These are phyloP conservation scores for Ambastaia sidthimunki DNA, from an alignment of 2,797 vertebrate species.

Conservation along the genomic window DNA sequence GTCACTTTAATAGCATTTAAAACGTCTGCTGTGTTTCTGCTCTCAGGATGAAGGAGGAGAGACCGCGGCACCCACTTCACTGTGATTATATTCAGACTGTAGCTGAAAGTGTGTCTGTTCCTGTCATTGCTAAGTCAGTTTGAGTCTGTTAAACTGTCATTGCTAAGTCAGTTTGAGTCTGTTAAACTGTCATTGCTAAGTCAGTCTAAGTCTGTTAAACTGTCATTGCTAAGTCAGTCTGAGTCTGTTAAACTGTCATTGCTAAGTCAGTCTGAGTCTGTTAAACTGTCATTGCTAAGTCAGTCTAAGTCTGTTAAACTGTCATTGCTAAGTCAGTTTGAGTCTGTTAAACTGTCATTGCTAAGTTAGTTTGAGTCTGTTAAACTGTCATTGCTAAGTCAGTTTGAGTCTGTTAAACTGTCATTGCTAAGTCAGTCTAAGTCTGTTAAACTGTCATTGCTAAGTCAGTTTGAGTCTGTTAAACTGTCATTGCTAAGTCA, in stretches of 20 bases:
- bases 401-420: conserved; percentile 62
- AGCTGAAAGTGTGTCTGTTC: conserved; percentile 84
- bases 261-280: conserved; percentile 85
- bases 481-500: conserved; percentile 91
- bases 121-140: conserved; percentile 94
- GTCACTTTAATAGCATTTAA: background rate
- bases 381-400: conserved; percentile 90
- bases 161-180: conserved; percentile 85
- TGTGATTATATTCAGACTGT: conserved; percentile 90
- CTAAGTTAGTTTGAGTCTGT: conserved; percentile 84
- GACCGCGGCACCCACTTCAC: conserved; percentile 89
- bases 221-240: conserved; percentile 92
- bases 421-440: conserved; percentile 93
- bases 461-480: conserved; percentile 81
- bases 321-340: conserved; percentile 92
- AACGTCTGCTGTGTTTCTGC: background rate
- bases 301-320: conserved; percentile 61
- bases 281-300: conserved; percentile 89
- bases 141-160: conserved; percentile 73
- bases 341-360: conserved; percentile 77
- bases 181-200: conserved; percentile 87
- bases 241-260: conserved; percentile 73
- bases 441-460: conserved; percentile 79
- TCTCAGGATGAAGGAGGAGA: conserved; percentile 91
- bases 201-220: conserved; percentile 68